Evolutionary conservation across 2,113 vertebrate species (phyloP).

Genomic region (Atrichornis clamosus): DNA sequence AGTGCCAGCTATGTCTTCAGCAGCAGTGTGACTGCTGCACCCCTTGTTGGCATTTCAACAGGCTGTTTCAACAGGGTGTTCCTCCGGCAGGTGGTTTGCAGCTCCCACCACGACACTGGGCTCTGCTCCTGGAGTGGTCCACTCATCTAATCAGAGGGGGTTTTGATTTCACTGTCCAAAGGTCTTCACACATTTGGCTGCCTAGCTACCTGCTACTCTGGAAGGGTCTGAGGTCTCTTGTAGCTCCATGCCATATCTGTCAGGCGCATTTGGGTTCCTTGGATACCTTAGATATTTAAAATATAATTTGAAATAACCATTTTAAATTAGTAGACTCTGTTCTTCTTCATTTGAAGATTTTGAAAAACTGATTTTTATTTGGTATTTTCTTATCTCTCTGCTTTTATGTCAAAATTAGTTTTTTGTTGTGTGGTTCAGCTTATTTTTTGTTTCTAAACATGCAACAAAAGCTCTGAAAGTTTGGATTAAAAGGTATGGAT

Average conservation of each 20-base stretch:
- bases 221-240: neutral
- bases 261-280: neutral
- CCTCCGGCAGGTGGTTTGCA: neutral
- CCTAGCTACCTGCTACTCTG: neutral
- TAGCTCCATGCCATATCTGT: accelerated
- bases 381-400: neutral
- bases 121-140: neutral
- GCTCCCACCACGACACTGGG: neutral
- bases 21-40: neutral
- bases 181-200: neutral
- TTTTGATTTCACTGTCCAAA: neutral
- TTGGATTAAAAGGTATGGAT: neutral
- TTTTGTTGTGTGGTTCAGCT: neutral
- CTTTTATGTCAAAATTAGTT: neutral
- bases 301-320: neutral
- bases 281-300: neutral
- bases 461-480: neutral
- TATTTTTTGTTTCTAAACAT: neutral
- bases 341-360: neutral
- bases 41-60: neutral
- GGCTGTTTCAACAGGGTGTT: neutral
- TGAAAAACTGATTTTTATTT: neutral
- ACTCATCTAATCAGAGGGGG: neutral
- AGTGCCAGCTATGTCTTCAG: neutral
- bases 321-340: neutral